phyloP scores from a whole-genome alignment of 2,797 vertebrate genomes.

The Trachops cirrhosus region DNA sequence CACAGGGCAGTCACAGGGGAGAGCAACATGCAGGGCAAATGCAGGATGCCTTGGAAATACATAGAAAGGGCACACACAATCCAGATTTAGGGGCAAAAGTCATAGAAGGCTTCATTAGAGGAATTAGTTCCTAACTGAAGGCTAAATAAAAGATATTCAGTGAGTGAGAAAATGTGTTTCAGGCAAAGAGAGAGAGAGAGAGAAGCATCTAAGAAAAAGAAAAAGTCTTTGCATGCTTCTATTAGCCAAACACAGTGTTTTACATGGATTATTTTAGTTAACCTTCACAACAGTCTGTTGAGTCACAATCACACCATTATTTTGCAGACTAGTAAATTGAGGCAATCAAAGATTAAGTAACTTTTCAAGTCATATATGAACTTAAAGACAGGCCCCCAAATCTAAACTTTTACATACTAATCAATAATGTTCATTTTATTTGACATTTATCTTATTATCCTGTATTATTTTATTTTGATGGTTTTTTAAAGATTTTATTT shows the following conservation, averaged over 20 bases:
- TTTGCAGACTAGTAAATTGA: not conserved
- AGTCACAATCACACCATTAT: not conserved
- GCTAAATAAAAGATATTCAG: not conserved
- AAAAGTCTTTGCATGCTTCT: not conserved
- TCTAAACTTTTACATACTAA: not conserved
- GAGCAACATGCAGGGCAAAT: not conserved
- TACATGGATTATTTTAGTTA: not conserved
- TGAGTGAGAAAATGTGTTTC: not conserved
- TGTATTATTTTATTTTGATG: not conserved
- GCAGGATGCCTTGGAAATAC: not conserved
- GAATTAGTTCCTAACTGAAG: not conserved
- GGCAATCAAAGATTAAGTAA: not conserved
- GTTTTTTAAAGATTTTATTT: too few species aligned
- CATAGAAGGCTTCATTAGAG: not conserved
- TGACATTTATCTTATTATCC: not conserved
- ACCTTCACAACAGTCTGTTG: not conserved
- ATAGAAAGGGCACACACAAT: not conserved
- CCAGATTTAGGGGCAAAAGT: not conserved
- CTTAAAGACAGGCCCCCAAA: not conserved
- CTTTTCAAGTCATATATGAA: not conserved
- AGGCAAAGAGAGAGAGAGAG: not conserved
- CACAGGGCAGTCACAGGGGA: not conserved
- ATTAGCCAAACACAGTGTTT: not conserved
- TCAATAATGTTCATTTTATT: not conserved
- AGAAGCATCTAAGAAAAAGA: not conserved